Evolutionary conservation across 2,888 invertebrate genomes (phyloP).

Genomic region (Nomada fucata): DNA sequence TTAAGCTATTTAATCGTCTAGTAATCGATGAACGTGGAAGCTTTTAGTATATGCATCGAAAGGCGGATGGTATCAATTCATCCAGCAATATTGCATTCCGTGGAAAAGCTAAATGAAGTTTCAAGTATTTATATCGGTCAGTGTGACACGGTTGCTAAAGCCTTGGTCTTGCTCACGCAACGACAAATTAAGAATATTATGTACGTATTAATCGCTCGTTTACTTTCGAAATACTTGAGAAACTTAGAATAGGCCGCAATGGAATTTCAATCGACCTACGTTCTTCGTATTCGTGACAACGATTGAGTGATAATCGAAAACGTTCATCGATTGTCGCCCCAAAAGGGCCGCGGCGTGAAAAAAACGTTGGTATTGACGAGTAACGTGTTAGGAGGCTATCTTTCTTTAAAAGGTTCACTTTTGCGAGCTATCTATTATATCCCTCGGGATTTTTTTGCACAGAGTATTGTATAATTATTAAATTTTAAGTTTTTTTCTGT

Average conservation of each 20-base stretch:
- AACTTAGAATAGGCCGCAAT: slow-evolving; percentile 42
- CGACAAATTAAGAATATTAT: background rate
- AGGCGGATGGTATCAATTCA: background rate
- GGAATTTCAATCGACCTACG: slow-evolving; percentile 57
- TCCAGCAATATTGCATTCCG: background rate
- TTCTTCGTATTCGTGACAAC: slow-evolving; percentile 34
- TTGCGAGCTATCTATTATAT: too few relatives aligned
- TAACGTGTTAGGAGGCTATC: background rate
- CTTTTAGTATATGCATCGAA: background rate
- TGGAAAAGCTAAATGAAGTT: background rate
- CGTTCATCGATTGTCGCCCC: slow-evolving; percentile 26
- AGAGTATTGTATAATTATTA: too few relatives aligned
- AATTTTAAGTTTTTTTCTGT: too few relatives aligned
- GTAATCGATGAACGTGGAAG: slow-evolving; percentile 10
- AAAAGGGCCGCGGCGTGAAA: background rate
- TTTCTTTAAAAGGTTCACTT: background rate
- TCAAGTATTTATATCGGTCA: slow-evolving; percentile 26
- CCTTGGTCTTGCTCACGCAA: slow-evolving; percentile 34
- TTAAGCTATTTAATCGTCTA: background rate
- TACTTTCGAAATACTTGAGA: slow-evolving; percentile 61
- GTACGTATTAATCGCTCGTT: slow-evolving; percentile 45
- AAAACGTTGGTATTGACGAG: slow-evolving; percentile 1
- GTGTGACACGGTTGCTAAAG: slow-evolving; percentile 31
- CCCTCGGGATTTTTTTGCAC: too few relatives aligned
- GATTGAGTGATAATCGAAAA: slow-evolving; percentile 27